A percentile compares a stretch with the other conserved stretches of the same genome.
phyloP scores from a whole-genome alignment of 2,113 vertebrate species.

The Silurus meridionalis region DNA sequence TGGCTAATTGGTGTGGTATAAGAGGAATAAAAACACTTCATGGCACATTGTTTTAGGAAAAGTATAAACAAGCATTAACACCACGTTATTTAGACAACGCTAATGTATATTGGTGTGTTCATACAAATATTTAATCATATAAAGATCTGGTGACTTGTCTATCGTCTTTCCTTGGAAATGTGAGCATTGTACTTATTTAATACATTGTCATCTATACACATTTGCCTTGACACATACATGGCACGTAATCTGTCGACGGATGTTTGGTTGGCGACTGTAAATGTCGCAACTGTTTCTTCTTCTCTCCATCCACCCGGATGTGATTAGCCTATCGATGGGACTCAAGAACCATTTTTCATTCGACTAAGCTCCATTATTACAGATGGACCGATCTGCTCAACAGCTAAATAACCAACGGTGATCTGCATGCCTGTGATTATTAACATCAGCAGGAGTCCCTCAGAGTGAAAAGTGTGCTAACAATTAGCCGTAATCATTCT shows the following conservation, averaged over 20 bases:
- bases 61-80: not conserved
- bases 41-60: not conserved
- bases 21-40: not conserved
- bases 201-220: constrained; percentile 1
- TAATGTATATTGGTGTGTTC: not conserved
- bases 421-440: constrained; percentile 13
- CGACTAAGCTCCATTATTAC: not conserved
- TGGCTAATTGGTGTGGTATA: not conserved
- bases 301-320: not conserved
- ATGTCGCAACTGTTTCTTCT: constrained; percentile 1
- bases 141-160: not conserved
- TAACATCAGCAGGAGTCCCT: constrained; percentile 16
- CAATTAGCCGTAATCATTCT: not conserved
- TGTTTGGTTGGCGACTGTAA: not conserved
- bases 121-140: not conserved
- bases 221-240: not conserved
- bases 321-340: constrained; percentile 7
- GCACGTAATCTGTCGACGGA: constrained; percentile 8
- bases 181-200: constrained; percentile 9
- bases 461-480: not conserved
- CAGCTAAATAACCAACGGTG: not conserved
- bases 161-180: not conserved
- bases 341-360: constrained; percentile 12
- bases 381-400: constrained; percentile 19
- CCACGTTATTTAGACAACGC: not conserved